phyloP scores from a whole-genome alignment of 2,113 vertebrate genomes.

The Eublepharis macularius region DNA sequence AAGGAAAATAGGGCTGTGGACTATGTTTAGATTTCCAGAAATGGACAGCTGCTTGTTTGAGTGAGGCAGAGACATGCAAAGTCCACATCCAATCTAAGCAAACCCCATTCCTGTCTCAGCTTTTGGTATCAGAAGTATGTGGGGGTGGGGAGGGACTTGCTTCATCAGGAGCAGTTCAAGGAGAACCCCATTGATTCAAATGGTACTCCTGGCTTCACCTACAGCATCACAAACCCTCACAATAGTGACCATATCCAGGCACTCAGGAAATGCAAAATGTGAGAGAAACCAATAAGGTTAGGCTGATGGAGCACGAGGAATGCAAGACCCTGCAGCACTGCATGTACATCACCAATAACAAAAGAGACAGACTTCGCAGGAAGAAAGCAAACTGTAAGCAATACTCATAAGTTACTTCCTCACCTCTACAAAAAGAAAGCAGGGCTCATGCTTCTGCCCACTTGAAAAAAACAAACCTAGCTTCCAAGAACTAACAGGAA shows the following conservation, averaged over 20 bases:
- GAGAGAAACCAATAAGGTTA: not conserved
- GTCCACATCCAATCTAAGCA: not conserved
- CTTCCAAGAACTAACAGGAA: not conserved
- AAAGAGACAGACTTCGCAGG: not conserved
- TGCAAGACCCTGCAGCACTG: not conserved
- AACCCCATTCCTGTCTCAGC: not conserved
- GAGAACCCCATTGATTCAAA: not conserved
- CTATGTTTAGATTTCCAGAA: not conserved
- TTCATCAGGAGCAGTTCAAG: not conserved
- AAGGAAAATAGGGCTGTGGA: slow-evolving; percentile 4
- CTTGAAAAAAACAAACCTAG: not conserved
- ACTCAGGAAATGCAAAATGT: not conserved
- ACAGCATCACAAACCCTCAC: not conserved
- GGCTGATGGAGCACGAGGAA: not conserved
- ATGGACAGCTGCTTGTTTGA: not conserved
- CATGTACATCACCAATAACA: not conserved
- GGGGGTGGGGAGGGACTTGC: not conserved
- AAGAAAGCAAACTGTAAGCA: not conserved
- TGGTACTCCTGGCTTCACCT: not conserved
- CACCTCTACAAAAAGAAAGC: not conserved
- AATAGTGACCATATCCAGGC: not conserved
- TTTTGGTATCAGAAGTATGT: not conserved
- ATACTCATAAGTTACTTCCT: not conserved
- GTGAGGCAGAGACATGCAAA: not conserved
- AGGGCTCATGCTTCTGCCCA: too few species aligned